Evolutionary conservation across 2,797 vertebrate genomes (phyloP).

Genomic region (Otolemur crassicaudatus): DNA sequence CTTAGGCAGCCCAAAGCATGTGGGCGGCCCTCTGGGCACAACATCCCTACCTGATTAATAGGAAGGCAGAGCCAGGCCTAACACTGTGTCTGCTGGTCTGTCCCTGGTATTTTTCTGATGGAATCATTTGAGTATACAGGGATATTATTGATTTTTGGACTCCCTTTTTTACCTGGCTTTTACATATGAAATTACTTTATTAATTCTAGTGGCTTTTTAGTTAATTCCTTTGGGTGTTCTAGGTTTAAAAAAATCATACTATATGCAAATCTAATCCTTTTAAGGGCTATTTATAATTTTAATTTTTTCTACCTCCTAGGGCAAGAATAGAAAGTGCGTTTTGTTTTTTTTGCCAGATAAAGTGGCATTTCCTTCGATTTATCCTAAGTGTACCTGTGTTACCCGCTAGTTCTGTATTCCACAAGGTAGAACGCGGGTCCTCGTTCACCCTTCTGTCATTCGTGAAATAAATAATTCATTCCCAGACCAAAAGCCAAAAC

Average conservation of each 20-base stretch:
- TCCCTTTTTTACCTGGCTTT: neutral
- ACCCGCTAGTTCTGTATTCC: neutral
- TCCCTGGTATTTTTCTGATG: neutral
- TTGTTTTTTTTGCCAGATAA: neutral
- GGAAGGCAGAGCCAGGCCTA: neutral
- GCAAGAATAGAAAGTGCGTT: neutral
- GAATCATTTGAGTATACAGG: neutral
- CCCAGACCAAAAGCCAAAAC: neutral
- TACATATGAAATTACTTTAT: neutral
- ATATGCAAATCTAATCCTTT: slow-evolving; percentile 40
- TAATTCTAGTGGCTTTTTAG: slow-evolving; percentile 19
- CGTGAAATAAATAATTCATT: neutral
- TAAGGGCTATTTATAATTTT: slow-evolving; percentile 21
- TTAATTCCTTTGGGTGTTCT: neutral
- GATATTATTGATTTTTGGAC: neutral
- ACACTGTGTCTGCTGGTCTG: neutral
- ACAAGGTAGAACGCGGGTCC: neutral
- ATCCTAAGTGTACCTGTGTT: neutral
- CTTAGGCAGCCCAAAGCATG: neutral
- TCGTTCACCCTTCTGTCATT: neutral
- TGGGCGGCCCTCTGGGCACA: neutral
- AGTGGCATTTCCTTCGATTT: neutral
- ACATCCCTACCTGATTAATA: neutral
- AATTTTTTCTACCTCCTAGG: neutral
- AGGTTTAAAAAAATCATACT: neutral